Percentiles rank a stretch among this genome's conserved stretches.
Conservation (phyloP, 2,113 vertebrate species). For the Apodemus speciosus region DNA sequence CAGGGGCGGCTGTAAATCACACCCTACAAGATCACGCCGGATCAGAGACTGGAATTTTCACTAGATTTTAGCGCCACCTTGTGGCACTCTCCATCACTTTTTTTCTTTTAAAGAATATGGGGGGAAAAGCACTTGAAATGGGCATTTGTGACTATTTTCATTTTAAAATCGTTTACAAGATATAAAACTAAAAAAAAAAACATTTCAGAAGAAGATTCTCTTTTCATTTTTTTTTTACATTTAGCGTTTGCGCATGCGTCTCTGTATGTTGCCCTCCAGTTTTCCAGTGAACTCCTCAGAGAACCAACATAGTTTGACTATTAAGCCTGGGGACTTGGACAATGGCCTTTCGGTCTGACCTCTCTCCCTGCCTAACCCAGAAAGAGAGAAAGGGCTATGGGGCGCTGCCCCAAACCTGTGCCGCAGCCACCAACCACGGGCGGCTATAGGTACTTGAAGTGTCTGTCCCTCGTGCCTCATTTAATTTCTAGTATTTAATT, state of each 20-base stretch:
- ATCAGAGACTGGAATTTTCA: slow-evolving; percentile 46
- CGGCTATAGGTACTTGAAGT: not conserved
- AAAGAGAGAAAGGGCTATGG: too few species aligned
- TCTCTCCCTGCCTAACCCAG: not conserved
- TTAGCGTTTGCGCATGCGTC: not conserved
- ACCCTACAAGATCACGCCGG: not conserved
- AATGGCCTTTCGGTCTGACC: not conserved
- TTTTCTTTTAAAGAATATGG: not conserved
- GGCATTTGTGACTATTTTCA: slow-evolving; percentile 44
- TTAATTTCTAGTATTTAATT: not conserved
- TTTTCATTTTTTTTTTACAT: not conserved
- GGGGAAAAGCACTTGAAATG: not conserved
- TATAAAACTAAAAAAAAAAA: slow-evolving; percentile 25
- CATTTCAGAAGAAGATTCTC: slow-evolving; percentile 31
- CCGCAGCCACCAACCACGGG: not conserved
- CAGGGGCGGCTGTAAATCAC: slow-evolving; percentile 2
- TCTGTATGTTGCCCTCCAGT: not conserved
- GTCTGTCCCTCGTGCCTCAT: not conserved
- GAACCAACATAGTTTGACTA: not conserved
- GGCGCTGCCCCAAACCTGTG: not conserved
- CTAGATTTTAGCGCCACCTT: slow-evolving; percentile 76
- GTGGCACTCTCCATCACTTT: slow-evolving; percentile 9
- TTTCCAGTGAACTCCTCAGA: not conserved
- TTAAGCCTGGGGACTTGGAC: not conserved
- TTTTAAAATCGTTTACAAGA: slow-evolving; percentile 6